phyloP scores from a whole-genome alignment of 2,888 invertebrate genomes.

The Acanthacorydalis orientalis region DNA sequence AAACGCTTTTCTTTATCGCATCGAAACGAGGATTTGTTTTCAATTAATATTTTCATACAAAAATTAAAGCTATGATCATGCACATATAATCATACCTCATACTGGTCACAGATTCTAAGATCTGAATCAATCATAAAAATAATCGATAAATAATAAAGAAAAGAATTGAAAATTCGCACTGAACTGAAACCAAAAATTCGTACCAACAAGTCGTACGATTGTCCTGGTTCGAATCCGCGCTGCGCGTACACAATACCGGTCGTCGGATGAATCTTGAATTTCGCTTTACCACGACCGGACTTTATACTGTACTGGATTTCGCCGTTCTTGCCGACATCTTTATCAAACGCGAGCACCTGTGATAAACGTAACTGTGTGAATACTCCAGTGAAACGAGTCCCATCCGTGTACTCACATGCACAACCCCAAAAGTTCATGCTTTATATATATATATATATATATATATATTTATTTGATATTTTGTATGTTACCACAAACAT shows the following conservation, averaged over 20 bases:
- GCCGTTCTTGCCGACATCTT: constrained; percentile 68
- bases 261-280: constrained; percentile 65
- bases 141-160: no score
- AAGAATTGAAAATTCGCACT: no score
- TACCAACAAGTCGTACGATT: constrained; percentile 49
- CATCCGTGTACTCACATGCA: not conserved
- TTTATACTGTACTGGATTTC: constrained; percentile 66
- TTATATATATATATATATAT: not conserved
- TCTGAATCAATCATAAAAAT: no score
- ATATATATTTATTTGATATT: no score
- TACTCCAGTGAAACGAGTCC: not conserved
- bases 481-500: no score
- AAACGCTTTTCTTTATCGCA: no score
- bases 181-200: no score
- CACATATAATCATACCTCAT: no score
- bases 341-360: constrained; percentile 68
- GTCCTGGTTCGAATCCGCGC: constrained; percentile 49
- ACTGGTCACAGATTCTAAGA: no score
- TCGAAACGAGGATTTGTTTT: no score
- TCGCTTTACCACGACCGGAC: constrained; percentile 59
- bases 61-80: no score
- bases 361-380: constrained; percentile 1
- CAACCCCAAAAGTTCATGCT: not conserved
- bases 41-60: no score
- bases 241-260: constrained; percentile 71